These are phyloP conservation scores for Zaprionus tsacasi DNA, from an alignment of 1,140 invertebrate species.

Conservation along the genomic window DNA sequence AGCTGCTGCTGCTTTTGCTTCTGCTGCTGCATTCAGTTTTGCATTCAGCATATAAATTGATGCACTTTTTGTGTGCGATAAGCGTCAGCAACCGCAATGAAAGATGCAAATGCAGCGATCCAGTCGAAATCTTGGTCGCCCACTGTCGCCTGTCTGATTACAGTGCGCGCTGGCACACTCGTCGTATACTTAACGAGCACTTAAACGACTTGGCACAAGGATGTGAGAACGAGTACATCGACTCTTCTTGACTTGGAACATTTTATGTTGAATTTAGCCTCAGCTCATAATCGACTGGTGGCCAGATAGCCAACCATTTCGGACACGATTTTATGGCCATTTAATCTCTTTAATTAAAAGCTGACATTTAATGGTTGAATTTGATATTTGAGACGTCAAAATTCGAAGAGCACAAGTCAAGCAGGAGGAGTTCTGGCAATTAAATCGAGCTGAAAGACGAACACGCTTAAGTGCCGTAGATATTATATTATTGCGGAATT, in stretches of 20 bases:
- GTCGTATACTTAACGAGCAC: slow-evolving; percentile 66
- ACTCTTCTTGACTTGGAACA: slow-evolving; percentile 9
- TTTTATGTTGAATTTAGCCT: slow-evolving; percentile 69
- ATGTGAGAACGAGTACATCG: not conserved
- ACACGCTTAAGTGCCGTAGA: not conserved
- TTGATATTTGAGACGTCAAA: slow-evolving; percentile 48
- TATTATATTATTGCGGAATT: not conserved
- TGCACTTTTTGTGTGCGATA: slow-evolving; percentile 50
- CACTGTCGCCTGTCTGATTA: slow-evolving; percentile 47
- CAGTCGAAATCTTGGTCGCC: slow-evolving; percentile 14
- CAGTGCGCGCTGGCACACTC: slow-evolving; percentile 11
- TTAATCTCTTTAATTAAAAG: slow-evolving; percentile 75
- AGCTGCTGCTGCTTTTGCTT: not conserved
- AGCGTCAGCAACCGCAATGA: slow-evolving; percentile 16
- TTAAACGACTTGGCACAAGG: slow-evolving; percentile 55
- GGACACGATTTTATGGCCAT: slow-evolving; percentile 47
- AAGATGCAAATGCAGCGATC: slow-evolving; percentile 37
- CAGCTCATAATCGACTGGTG: slow-evolving; percentile 61
- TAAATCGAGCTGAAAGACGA: not conserved
- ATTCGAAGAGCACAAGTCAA: slow-evolving; percentile 14
- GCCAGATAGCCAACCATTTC: slow-evolving; percentile 2
- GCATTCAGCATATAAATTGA: slow-evolving; percentile 78
- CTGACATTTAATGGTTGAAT: slow-evolving; percentile 55
- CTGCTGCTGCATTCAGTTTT: slow-evolving; percentile 17
- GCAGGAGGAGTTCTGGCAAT: slow-evolving; percentile 17